Evolutionary conservation across 2,113 vertebrate genomes (phyloP).

Genomic region (Mesitornis unicolor): DNA sequence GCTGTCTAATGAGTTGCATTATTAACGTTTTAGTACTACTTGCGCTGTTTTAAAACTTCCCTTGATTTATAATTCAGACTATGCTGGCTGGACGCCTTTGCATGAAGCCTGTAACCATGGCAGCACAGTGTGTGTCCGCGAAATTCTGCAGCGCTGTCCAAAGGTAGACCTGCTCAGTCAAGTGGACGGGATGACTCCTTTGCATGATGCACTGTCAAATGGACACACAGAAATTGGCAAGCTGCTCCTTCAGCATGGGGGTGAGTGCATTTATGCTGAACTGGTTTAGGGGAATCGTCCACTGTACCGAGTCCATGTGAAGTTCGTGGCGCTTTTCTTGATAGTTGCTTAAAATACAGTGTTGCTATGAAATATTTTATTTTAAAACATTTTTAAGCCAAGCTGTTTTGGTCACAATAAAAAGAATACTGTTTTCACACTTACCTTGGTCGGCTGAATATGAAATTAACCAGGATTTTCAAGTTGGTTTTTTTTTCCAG

Average conservation of each 20-base stretch:
- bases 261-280: slow-evolving; percentile 77
- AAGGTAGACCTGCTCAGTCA: slow-evolving; percentile 85
- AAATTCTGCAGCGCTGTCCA: slow-evolving; percentile 86
- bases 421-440: slow-evolving; percentile 35
- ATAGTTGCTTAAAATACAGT: not conserved
- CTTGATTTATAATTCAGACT: slow-evolving; percentile 86
- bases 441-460: slow-evolving; percentile 25
- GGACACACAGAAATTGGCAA: slow-evolving; percentile 89
- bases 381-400: slow-evolving; percentile 44
- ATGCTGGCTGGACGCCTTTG: slow-evolving; percentile 95
- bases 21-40: slow-evolving; percentile 50
- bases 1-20: not conserved
- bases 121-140: slow-evolving; percentile 87
- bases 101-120: slow-evolving; percentile 98
- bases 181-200: slow-evolving; percentile 91
- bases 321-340: slow-evolving; percentile 20
- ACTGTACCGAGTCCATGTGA: not conserved
- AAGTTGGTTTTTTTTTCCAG: slow-evolving; percentile 6
- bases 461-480: slow-evolving; percentile 8
- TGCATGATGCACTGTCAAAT: slow-evolving; percentile 89
- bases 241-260: slow-evolving; percentile 87
- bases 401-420: slow-evolving; percentile 42
- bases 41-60: slow-evolving; percentile 75
- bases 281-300: slow-evolving; percentile 49
- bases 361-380: not conserved